Percentiles rank a stretch among this genome's conserved stretches.
phyloP scores from a whole-genome alignment of 2,797 vertebrate genomes.

The Alectoris magna region DNA sequence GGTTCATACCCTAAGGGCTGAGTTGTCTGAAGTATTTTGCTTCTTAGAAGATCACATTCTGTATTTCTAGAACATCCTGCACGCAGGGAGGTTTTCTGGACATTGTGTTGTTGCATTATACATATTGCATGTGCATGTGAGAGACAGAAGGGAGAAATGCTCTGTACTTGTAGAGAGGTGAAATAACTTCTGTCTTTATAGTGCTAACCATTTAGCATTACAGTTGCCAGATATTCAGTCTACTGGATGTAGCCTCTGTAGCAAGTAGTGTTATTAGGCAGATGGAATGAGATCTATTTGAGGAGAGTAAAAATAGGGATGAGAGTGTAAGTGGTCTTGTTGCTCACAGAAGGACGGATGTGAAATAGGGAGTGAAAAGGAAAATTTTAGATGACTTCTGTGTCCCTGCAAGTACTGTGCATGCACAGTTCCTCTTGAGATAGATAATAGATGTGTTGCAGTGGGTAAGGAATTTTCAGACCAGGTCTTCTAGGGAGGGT shows the following conservation, averaged over 20 bases:
- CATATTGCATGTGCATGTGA: background rate
- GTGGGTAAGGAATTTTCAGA: background rate
- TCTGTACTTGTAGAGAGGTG: background rate
- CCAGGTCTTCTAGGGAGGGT: background rate
- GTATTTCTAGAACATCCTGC: background rate
- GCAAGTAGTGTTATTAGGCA: background rate
- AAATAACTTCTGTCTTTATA: background rate
- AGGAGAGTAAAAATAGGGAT: background rate
- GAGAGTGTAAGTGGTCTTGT: background rate
- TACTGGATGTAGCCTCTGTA: background rate
- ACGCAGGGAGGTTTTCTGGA: background rate
- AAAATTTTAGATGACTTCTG: background rate
- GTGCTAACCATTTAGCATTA: background rate
- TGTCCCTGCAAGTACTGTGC: background rate
- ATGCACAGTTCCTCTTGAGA: background rate
- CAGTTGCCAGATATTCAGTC: background rate
- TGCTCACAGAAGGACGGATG: background rate
- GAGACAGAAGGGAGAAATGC: background rate
- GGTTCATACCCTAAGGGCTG: background rate
- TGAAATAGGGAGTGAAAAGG: background rate
- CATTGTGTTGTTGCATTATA: background rate
- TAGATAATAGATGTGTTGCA: rapidly evolving
- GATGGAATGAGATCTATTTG: background rate
- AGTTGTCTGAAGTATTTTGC: background rate
- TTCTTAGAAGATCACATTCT: background rate